phyloP scores from a whole-genome alignment of 2,797 vertebrate genomes.

The Amniataba percoides region DNA sequence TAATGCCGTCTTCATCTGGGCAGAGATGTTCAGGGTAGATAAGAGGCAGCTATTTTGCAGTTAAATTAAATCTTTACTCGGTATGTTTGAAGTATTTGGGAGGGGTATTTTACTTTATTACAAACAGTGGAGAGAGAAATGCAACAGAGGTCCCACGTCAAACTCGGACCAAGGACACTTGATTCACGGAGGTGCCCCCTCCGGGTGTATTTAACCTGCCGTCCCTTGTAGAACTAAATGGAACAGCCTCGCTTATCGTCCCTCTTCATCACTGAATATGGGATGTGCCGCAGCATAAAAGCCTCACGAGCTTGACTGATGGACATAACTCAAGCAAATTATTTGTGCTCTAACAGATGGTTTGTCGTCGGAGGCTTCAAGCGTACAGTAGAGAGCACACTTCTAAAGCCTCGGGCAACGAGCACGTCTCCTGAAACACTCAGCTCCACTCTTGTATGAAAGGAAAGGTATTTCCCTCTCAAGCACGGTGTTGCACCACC shows the following conservation, averaged over 20 bases:
- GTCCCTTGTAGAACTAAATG: not conserved
- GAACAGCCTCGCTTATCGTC: not conserved
- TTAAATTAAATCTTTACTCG: not conserved
- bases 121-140: not conserved
- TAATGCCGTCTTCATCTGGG: not conserved
- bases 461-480: slow-evolving; percentile 57
- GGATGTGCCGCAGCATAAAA: slow-evolving; percentile 5
- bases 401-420: slow-evolving; percentile 7
- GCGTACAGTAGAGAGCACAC: not conserved
- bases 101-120: not conserved
- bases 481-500: slow-evolving; percentile 63
- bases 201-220: slow-evolving; percentile 1
- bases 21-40: not conserved
- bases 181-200: not conserved
- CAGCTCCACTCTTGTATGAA: slow-evolving; percentile 31
- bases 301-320: slow-evolving; percentile 1
- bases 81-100: not conserved
- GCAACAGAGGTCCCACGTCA: not conserved
- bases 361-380: slow-evolving; percentile 17
- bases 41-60: not conserved
- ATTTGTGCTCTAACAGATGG: slow-evolving; percentile 23
- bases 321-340: slow-evolving; percentile 18
- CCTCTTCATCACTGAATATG: not conserved
- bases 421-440: slow-evolving; percentile 10
- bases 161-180: not conserved